phyloP scores from a whole-genome alignment of 2,797 vertebrate species.

The Picus viridis region DNA sequence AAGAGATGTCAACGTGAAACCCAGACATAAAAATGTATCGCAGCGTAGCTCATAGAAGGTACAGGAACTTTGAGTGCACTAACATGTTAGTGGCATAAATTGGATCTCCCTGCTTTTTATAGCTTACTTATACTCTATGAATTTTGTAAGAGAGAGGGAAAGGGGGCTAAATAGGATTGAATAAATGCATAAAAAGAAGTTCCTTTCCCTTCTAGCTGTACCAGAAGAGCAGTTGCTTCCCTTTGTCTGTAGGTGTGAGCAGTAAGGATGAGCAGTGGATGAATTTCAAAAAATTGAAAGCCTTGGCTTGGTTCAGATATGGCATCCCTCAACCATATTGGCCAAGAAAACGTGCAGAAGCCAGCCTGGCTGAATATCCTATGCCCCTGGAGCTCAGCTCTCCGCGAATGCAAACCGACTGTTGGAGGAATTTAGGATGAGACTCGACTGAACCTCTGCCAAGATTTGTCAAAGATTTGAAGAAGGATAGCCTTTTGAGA shows the following conservation, averaged over 20 bases:
- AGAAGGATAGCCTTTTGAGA: conserved; percentile 55
- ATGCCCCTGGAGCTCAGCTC: conserved; percentile 56
- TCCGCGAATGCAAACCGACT: conserved; percentile 32
- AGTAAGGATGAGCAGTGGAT: conserved; percentile 54
- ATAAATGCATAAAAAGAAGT: background rate
- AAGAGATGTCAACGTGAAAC: background rate
- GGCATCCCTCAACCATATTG: conserved; percentile 52
- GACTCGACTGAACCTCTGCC: conserved; percentile 66
- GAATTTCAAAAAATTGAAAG: conserved; percentile 60
- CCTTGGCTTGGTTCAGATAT: conserved; percentile 53
- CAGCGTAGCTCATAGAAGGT: background rate
- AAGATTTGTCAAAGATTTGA: conserved; percentile 54
- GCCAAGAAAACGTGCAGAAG: conserved; percentile 48
- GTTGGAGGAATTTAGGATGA: conserved; percentile 61
- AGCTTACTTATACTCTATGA: conserved; percentile 24
- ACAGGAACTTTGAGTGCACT: conserved; percentile 11
- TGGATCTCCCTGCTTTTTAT: conserved; percentile 61
- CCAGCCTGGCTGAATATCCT: conserved; percentile 51
- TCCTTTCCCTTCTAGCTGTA: conserved; percentile 27
- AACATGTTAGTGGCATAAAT: conserved; percentile 42
- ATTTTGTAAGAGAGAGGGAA: conserved; percentile 43
- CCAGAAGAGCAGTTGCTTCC: conserved; percentile 44
- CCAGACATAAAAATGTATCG: background rate
- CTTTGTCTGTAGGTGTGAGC: conserved; percentile 62
- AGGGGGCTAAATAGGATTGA: conserved; percentile 26